Conservation (phyloP, 2,113 vertebrate genomes). For the Mirza zaza region DNA sequence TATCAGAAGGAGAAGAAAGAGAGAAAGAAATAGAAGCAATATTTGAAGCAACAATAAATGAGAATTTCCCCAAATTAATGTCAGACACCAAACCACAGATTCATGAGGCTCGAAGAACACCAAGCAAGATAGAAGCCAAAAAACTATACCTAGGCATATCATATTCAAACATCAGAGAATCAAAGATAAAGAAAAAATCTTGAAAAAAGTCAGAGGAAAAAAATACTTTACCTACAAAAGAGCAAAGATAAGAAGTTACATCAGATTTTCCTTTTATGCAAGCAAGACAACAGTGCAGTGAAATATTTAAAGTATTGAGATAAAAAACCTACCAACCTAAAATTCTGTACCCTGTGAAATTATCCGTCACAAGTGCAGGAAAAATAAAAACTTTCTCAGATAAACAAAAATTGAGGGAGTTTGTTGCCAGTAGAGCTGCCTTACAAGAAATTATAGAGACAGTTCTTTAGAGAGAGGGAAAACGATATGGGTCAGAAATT, state of each 20-base stretch:
- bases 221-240: neutral
- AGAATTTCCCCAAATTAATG: neutral
- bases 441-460: neutral
- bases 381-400: neutral
- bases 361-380: neutral
- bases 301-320: neutral
- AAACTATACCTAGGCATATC: neutral
- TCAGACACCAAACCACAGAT: neutral
- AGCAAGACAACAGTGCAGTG: neutral
- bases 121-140: neutral
- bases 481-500: neutral
- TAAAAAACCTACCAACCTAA: neutral
- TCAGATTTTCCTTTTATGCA: neutral
- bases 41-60: neutral
- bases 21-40: neutral
- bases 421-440: neutral
- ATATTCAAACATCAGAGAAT: neutral
- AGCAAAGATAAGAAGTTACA: neutral
- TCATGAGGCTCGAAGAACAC: neutral
- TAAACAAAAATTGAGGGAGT: neutral
- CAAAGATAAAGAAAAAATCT: neutral
- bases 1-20: neutral
- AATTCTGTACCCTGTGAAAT: neutral
- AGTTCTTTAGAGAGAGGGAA: neutral
- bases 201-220: neutral